Evolutionary conservation across 2,113 vertebrate species (phyloP).

Genomic region (Esox niger): DNA sequence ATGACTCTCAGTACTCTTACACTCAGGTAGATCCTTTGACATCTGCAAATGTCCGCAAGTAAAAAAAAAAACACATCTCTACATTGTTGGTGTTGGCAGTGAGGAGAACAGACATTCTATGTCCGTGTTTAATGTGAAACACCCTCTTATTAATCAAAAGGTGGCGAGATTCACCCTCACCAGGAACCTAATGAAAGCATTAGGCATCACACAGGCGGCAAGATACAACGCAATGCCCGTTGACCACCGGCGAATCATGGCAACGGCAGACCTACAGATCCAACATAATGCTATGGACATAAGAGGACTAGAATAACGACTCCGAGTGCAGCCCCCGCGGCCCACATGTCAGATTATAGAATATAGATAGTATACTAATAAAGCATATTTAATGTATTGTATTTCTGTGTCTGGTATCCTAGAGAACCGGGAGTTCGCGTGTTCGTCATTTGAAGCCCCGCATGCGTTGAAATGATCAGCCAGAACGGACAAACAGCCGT

Average conservation of each 20-base stretch:
- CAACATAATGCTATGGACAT: background rate
- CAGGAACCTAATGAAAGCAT: background rate
- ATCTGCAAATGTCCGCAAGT: conserved; percentile 20
- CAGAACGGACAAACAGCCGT: background rate
- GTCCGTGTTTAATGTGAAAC: conserved; percentile 29
- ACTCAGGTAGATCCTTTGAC: conserved; percentile 33
- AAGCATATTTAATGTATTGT: background rate
- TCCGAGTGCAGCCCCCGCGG: background rate
- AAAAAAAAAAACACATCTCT: conserved; percentile 33
- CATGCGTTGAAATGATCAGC: background rate
- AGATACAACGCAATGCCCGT: conserved; percentile 29
- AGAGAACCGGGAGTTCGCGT: background rate
- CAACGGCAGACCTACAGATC: no score
- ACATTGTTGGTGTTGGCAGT: conserved; percentile 6
- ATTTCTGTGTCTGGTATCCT: conserved; percentile 15
- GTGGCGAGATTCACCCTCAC: conserved; percentile 56
- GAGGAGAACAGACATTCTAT: conserved; percentile 22
- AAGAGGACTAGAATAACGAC: conserved; percentile 9
- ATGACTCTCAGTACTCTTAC: conserved; percentile 19
- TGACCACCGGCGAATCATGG: background rate
- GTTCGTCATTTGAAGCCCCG: background rate
- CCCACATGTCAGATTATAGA: background rate
- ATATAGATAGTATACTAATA: no score
- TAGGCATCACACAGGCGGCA: background rate
- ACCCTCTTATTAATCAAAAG: conserved; percentile 55